A percentile compares a stretch with the other conserved stretches of the same genome.
phyloP scores from a whole-genome alignment of 2,797 vertebrate species.

The Pteropus rufus region DNA sequence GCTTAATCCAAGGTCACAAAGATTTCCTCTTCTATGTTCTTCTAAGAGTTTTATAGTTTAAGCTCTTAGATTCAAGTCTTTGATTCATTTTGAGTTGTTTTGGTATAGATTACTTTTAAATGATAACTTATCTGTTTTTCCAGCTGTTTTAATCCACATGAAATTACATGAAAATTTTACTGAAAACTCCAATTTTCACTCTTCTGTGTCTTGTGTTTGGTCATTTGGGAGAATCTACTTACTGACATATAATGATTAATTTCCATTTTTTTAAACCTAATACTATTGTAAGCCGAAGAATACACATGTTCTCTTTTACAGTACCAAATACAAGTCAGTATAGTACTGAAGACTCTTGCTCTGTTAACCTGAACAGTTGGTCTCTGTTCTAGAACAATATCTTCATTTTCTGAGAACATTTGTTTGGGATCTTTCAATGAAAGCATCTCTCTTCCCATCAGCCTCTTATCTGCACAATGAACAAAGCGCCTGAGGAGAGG shows the following conservation, averaged over 20 bases:
- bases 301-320: slow-evolving; percentile 61
- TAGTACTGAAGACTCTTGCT: slow-evolving; percentile 57
- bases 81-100: neutral
- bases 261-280: slow-evolving; percentile 51
- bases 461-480: slow-evolving; percentile 74
- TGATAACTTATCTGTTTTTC: neutral
- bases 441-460: slow-evolving; percentile 73
- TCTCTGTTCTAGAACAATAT: slow-evolving; percentile 78
- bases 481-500: slow-evolving; percentile 65
- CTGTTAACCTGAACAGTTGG: slow-evolving; percentile 78
- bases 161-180: slow-evolving; percentile 23
- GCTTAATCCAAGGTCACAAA: neutral
- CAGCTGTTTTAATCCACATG: neutral
- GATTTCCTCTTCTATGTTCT: neutral
- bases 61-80: neutral
- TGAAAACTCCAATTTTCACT: neutral
- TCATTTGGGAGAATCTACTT: neutral
- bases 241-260: slow-evolving; percentile 40
- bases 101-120: slow-evolving; percentile 36
- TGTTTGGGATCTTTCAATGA: slow-evolving; percentile 76
- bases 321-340: slow-evolving; percentile 53
- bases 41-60: neutral
- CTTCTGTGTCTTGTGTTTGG: slow-evolving; percentile 15
- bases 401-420: slow-evolving; percentile 76
- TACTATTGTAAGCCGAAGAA: slow-evolving; percentile 58